phyloP scores from a whole-genome alignment of 1,140 invertebrate genomes.

The Mesaphorura yosii region DNA sequence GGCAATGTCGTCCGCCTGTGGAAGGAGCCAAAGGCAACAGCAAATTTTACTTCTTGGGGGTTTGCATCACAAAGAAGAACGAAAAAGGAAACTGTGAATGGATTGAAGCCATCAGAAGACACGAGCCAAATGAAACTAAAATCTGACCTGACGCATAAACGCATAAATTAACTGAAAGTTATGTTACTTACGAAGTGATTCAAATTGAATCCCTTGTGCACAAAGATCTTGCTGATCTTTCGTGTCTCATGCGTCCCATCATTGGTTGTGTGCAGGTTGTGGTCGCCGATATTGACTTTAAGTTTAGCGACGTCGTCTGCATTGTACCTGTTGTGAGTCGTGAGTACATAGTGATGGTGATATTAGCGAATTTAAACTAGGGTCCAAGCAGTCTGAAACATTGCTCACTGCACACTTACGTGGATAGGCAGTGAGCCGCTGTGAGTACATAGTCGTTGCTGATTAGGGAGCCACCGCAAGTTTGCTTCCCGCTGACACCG shows the following conservation, averaged over 20 bases:
- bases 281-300: constrained; percentile 16
- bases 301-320: constrained; percentile 7
- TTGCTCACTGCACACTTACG: constrained; percentile 11
- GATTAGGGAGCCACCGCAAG: constrained; percentile 15
- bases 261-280: constrained; percentile 6
- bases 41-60: neutral
- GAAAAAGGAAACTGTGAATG: neutral
- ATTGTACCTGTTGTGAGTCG: constrained; percentile 9
- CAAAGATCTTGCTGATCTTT: constrained; percentile 9
- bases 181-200: constrained; percentile 9
- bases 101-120: neutral
- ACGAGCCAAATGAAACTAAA: neutral
- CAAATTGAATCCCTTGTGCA: constrained; percentile 19
- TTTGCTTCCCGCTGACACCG: constrained; percentile 9
- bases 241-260: constrained; percentile 22
- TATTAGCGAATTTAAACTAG: neutral
- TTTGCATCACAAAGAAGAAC: neutral
- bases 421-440: constrained; percentile 19
- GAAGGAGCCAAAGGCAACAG: neutral
- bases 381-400: neutral
- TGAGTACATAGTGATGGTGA: too few relatives aligned
- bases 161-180: neutral
- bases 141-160: neutral
- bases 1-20: constrained; percentile 22
- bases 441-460: constrained; percentile 11